These are phyloP conservation scores for Numenius phaeopus DNA, from an alignment of 2,797 vertebrate species.

Conservation along the genomic window DNA sequence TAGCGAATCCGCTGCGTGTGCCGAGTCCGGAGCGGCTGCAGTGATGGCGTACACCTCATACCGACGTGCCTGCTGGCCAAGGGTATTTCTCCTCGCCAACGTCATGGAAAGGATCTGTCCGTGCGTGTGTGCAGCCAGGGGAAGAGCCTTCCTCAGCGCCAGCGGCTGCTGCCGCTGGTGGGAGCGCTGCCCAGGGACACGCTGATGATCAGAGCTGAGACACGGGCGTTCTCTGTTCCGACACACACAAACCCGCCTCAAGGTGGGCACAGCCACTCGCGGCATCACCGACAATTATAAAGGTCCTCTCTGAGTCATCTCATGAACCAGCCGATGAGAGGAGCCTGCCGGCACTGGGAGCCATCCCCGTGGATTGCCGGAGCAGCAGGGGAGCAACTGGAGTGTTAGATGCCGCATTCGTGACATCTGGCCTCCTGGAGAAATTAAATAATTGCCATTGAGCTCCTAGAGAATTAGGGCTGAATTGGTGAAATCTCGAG, in stretches of 20 bases:
- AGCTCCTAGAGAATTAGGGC: neutral
- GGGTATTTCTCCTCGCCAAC: neutral
- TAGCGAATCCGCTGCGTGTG: accelerated
- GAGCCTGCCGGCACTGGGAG: neutral
- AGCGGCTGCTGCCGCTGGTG: neutral
- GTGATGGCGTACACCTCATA: accelerated
- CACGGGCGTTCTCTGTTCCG: neutral
- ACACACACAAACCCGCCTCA: neutral
- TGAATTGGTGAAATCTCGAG: neutral
- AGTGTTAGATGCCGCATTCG: neutral
- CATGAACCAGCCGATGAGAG: neutral
- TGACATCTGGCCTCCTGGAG: neutral
- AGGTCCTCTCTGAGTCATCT: neutral
- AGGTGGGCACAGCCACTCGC: neutral
- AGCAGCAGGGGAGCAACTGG: neutral
- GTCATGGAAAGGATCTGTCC: accelerated
- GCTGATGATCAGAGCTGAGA: neutral
- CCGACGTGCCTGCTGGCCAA: accelerated
- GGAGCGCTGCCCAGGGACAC: neutral
- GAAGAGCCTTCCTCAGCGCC: neutral
- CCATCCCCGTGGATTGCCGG: neutral
- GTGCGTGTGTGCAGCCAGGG: neutral
- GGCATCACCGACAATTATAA: neutral
- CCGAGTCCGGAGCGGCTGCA: neutral
- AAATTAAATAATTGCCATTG: neutral